Base-by-base conservation (phyloP, 2,797 vertebrate species). In the Malacoctenus gilli region DNA sequence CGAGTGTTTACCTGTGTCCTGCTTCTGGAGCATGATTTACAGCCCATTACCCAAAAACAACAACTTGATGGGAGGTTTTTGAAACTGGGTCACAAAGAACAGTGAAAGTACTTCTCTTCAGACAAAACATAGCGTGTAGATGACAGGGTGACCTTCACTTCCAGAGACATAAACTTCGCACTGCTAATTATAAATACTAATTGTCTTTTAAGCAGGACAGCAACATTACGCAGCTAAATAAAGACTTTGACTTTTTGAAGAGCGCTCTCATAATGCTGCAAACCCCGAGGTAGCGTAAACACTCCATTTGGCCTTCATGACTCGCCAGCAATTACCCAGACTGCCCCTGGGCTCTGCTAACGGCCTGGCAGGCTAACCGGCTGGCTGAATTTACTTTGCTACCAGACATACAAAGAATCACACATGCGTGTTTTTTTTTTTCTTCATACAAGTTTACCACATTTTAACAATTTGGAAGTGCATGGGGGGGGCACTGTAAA, bases 261-360 rank as follows among this genome's bases (percentile, higher is more conserved):
- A 68, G 72, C 2, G 44, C 66, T 73, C 72, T 85, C 75, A 54
- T 76, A 82, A 84, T 21, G 46, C 55, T 72, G 68, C 60, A 88
- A 89, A 91, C 89, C 90, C 79, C 54, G 21, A 73, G 87, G 87
- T 85, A 85, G 84, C 75, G 84, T 89, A 91, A 92, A 91, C 90
- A 91, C 90, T 90, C 87, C 85, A 86, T 91, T 88, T 89, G 85
- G 81, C 89, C 88, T 91, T 89, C 84, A 85, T 91, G 87, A 89
- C 84, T 90, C 18, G 79, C 72, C 61, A 86, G 87, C 87, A 89
- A 92, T 93, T 91, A 92, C 81, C 85, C 85, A 89, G 67, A 72
- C 57, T 81, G 87, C 89, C 88, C 78, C 43, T 49, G 84, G 90
- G 89, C 79, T 39, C 62, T 40, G 63, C 82, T 76, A 42, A 12